These are phyloP conservation scores for Agonopterix alstromeriana DNA, from an alignment of 2,888 invertebrate species.

Conservation along the genomic window DNA sequence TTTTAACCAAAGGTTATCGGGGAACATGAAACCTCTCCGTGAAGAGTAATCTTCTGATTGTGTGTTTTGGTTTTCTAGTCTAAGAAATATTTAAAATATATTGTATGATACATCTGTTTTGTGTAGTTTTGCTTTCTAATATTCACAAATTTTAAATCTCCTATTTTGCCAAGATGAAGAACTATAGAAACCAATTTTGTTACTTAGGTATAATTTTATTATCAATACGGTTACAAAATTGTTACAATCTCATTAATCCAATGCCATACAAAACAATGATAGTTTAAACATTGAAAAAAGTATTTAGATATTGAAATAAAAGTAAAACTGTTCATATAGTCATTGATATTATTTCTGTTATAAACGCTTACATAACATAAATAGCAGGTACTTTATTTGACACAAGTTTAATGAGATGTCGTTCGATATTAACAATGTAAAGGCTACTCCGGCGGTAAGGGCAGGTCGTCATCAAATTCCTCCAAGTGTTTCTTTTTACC, in stretches of 20 bases:
- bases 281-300: no score
- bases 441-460: slow-evolving; percentile 58
- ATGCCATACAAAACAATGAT: no score
- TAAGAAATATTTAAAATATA: slow-evolving; percentile 19
- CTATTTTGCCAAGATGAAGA: not conserved
- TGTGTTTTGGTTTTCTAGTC: slow-evolving; percentile 25
- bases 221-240: slow-evolving; percentile 1
- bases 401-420: no score
- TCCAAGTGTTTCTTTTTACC: slow-evolving; percentile 42
- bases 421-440: not conserved
- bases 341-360: no score
- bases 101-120: not conserved
- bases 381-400: no score
- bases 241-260: no score
- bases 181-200: not conserved
- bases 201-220: not conserved
- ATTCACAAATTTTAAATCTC: no score
- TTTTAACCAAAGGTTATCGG: not conserved
- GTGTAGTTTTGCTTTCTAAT: no score
- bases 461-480: slow-evolving; percentile 62
- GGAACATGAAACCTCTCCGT: not conserved
- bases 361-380: no score
- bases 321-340: no score
- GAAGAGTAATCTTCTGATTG: slow-evolving; percentile 3
- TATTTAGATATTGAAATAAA: no score